A percentile compares a stretch with the other conserved stretches of the same genome.
Evolutionary conservation across 2,113 vertebrate species (phyloP).

Genomic region (Larimichthys crocea): DNA sequence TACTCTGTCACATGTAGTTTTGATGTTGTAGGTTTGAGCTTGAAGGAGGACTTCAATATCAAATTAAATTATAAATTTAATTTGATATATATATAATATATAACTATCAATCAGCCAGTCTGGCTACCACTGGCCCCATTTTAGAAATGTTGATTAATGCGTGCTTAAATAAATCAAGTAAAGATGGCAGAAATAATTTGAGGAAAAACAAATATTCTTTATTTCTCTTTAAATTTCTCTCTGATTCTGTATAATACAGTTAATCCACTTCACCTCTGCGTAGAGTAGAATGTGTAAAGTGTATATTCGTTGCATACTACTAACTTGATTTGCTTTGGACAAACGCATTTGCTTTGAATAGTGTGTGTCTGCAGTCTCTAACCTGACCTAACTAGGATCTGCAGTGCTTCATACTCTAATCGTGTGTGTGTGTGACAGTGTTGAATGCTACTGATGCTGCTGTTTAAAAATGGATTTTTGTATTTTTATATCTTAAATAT

Average conservation of each 20-base stretch:
- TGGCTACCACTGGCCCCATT: too few species aligned
- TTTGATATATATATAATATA: too few species aligned
- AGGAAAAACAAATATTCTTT: constrained; percentile 5
- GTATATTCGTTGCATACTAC: background rate
- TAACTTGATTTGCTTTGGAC: constrained; percentile 35
- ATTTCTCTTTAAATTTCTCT: background rate
- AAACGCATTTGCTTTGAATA: constrained; percentile 32
- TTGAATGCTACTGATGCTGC: constrained; percentile 37
- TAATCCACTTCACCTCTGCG: background rate
- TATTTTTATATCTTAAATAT: constrained; percentile 29
- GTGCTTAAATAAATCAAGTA: background rate
- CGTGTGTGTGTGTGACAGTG: constrained; percentile 20
- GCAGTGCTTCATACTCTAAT: constrained; percentile 51
- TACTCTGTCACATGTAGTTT: background rate
- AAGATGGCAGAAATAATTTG: constrained; percentile 55
- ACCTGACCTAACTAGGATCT: constrained; percentile 37
- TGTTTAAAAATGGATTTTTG: constrained; percentile 58
- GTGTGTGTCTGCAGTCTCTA: constrained; percentile 7
- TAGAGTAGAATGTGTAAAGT: background rate
- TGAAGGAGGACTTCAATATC: background rate
- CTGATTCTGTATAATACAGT: constrained; percentile 9
- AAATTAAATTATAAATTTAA: too few species aligned
- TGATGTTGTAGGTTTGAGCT: background rate
- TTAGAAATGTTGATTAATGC: background rate
- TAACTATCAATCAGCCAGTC: too few species aligned